These are phyloP conservation scores for Sorex fumeus DNA, from an alignment of 2,113 vertebrate genomes.

Conservation along the genomic window DNA sequence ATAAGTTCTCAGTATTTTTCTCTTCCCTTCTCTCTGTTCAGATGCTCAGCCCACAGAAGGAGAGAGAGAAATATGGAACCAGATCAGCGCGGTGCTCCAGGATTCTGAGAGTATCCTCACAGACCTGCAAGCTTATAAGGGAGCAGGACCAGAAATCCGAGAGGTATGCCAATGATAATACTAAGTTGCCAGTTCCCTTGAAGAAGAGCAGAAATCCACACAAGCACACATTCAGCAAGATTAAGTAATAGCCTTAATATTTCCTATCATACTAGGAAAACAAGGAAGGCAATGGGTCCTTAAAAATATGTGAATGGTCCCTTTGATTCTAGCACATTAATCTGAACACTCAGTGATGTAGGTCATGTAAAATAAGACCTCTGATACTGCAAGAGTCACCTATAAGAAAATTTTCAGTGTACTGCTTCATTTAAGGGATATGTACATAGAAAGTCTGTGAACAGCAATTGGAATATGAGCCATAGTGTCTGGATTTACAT, in stretches of 20 bases:
- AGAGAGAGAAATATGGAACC: constrained; percentile 97
- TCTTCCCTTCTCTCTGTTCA: constrained; percentile 82
- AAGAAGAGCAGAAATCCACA: not conserved
- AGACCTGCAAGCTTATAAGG: constrained; percentile 98
- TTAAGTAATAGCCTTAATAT: constrained; percentile 22
- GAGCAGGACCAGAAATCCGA: constrained; percentile 98
- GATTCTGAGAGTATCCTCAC: constrained; percentile 97
- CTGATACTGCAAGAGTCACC: not conserved
- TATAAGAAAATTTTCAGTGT: not conserved
- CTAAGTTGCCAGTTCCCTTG: not conserved
- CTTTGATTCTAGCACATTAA: not conserved
- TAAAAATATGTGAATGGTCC: constrained; percentile 12
- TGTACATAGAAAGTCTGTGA: not conserved
- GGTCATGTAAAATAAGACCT: not conserved
- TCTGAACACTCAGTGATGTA: not conserved
- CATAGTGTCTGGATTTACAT: not conserved
- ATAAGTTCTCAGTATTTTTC: constrained; percentile 61
- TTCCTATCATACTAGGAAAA: constrained; percentile 48
- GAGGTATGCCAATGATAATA: constrained; percentile 91
- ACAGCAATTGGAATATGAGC: not conserved
- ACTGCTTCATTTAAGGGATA: not conserved
- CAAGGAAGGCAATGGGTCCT: constrained; percentile 20
- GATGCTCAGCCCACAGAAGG: constrained; percentile 98
- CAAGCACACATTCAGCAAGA: not conserved
- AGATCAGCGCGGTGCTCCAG: constrained; percentile 97